Evolutionary conservation across 2,888 invertebrate genomes (phyloP).

Genomic region (Microctonus aethiopoides): DNA sequence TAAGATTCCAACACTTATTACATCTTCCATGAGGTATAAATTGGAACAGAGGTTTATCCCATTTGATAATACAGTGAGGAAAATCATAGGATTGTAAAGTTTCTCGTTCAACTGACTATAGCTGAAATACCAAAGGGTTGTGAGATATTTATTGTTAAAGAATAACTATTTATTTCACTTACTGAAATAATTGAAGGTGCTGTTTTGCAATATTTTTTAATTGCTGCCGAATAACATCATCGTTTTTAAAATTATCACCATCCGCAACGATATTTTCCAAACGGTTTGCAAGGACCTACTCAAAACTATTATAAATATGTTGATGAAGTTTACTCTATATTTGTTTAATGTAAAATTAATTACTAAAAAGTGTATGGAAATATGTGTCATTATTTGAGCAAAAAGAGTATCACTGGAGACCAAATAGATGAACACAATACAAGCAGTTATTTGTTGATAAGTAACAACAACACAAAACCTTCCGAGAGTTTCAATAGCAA

Average conservation of each 20-base stretch:
- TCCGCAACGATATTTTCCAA: not conserved
- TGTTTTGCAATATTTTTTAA: not conserved
- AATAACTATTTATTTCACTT: not conserved
- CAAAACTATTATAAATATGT: too few relatives aligned
- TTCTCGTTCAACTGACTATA: not conserved
- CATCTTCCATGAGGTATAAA: too few relatives aligned
- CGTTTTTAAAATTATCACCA: not conserved
- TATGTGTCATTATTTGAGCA: constrained; percentile 9
- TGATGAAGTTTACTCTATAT: too few relatives aligned
- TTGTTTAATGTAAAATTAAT: not conserved
- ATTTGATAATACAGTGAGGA: constrained; percentile 15
- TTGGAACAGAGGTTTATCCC: constrained; percentile 13
- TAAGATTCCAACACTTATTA: too few relatives aligned
- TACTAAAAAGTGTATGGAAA: constrained; percentile 11
- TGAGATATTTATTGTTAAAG: not conserved
- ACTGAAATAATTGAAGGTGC: not conserved
- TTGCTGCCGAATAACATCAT: not conserved
- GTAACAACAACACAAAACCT: not conserved
- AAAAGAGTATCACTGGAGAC: constrained; percentile 14
- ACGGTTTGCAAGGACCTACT: not conserved
- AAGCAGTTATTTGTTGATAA: not conserved
- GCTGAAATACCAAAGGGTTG: not conserved
- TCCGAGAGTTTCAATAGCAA: not conserved
- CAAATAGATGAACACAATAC: constrained; percentile 1
- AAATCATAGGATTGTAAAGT: constrained; percentile 18